Evolutionary conservation across 1,140 invertebrate genomes (phyloP).

Genomic region (Euwallacea similis): DNA sequence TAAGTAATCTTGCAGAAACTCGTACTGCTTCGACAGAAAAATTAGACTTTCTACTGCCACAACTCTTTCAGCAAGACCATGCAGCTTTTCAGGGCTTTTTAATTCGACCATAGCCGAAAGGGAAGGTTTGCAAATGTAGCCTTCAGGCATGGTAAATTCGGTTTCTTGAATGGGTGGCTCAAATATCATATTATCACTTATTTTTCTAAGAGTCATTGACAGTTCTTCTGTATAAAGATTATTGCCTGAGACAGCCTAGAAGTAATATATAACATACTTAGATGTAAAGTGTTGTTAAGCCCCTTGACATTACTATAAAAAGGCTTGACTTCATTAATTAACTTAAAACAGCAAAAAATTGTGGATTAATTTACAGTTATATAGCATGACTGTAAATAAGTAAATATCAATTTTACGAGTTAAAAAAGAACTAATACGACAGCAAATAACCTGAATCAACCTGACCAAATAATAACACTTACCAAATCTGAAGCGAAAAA

Average conservation of each 20-base stretch:
- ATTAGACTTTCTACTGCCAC: slow-evolving; percentile 91
- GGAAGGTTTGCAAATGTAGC: slow-evolving; percentile 63
- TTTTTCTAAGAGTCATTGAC: slow-evolving; percentile 72
- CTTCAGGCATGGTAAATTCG: slow-evolving; percentile 48
- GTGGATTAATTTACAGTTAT: too few relatives aligned
- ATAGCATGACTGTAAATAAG: too few relatives aligned
- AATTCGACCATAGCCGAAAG: slow-evolving; percentile 75
- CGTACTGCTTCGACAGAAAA: slow-evolving; percentile 86
- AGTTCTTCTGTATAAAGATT: slow-evolving; percentile 70
- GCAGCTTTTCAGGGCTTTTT: slow-evolving; percentile 69
- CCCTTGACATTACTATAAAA: neutral
- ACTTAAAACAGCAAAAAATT: too few relatives aligned
- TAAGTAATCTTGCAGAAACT: slow-evolving; percentile 79
- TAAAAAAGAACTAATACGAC: too few relatives aligned
- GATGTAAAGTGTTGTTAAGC: neutral
- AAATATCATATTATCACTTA: slow-evolving; percentile 63
- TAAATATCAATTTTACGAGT: too few relatives aligned
- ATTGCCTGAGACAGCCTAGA: slow-evolving; percentile 55
- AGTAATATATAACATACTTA: slow-evolving; percentile 21
- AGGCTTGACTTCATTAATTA: too few relatives aligned
- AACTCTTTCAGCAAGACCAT: slow-evolving; percentile 81
- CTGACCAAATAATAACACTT: slow-evolving; percentile 46
- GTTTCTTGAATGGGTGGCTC: slow-evolving; percentile 43
- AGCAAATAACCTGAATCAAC: neutral
- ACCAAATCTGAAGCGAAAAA: slow-evolving; percentile 83